Percentiles rank a stretch among this genome's conserved stretches.
Conservation (phyloP, 2,113 vertebrate genomes). For the Sapayoa aenigma region DNA sequence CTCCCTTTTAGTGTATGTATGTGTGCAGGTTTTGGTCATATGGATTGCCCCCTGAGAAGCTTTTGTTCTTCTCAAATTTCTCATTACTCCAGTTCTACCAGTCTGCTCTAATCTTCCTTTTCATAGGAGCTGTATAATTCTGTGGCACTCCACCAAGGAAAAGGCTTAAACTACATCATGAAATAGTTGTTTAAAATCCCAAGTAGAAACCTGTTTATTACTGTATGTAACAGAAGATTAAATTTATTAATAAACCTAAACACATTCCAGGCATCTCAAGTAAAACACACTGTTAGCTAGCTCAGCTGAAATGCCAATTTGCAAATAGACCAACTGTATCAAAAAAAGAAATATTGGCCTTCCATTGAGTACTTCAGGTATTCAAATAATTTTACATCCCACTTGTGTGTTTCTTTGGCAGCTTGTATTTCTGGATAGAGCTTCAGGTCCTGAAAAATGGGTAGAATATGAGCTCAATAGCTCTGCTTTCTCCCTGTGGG, state of each 20-base stretch:
- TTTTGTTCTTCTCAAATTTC: background rate
- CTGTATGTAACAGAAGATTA: background rate
- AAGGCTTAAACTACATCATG: background rate
- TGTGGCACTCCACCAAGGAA: background rate
- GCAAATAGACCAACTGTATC: background rate
- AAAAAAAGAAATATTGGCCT: background rate
- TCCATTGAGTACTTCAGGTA: background rate
- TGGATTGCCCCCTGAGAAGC: background rate
- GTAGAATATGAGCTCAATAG: background rate
- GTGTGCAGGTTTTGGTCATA: background rate
- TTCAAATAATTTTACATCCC: background rate
- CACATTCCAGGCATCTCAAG: background rate
- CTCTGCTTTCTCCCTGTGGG: background rate
- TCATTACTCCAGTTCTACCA: background rate
- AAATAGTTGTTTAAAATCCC: background rate
- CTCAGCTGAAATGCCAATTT: background rate
- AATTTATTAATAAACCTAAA: background rate
- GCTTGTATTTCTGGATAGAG: background rate
- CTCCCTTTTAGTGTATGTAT: background rate
- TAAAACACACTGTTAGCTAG: background rate
- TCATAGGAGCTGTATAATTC: background rate
- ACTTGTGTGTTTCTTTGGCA: background rate
- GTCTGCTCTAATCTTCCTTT: constrained; percentile 3
- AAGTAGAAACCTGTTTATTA: background rate
- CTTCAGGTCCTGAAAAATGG: background rate